A percentile compares a stretch with the other conserved stretches of the same genome.
phyloP scores from a whole-genome alignment of 2,797 vertebrate genomes.

The Phataginus tetradactyla region DNA sequence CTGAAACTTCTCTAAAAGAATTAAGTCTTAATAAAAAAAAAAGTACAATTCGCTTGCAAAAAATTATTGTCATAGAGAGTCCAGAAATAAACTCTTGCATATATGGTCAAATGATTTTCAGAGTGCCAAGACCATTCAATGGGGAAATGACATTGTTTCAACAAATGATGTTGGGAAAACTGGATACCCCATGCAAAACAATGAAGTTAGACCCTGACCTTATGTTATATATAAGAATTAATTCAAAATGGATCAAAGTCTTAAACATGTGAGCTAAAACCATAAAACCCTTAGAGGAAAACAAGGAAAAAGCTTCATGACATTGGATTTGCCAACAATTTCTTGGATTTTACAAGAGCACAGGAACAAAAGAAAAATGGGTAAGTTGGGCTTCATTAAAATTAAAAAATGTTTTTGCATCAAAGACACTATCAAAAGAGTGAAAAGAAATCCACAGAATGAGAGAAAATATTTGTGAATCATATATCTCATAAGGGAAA shows the following conservation, averaged over 20 bases:
- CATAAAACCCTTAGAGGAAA: not conserved
- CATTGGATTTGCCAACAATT: not conserved
- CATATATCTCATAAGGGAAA: not conserved
- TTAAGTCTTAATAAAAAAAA: not conserved
- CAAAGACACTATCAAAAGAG: not conserved
- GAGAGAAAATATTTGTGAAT: not conserved
- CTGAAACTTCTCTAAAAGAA: not conserved
- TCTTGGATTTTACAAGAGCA: not conserved
- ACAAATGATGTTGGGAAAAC: not conserved
- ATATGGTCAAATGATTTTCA: not conserved
- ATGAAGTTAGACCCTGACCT: not conserved
- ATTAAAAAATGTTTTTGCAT: not conserved
- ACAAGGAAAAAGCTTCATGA: not conserved
- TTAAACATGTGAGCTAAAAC: not conserved
- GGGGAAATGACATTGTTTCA: not conserved
- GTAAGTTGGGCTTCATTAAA: not conserved
- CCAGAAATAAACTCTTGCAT: not conserved
- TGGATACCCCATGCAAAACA: not conserved
- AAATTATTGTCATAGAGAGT: not conserved
- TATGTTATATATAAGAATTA: not conserved
- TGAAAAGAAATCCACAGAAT: not conserved
- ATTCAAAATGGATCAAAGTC: not conserved
- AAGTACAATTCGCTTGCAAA: not conserved
- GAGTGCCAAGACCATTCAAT: not conserved
- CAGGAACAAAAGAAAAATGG: not conserved